A percentile compares a stretch with the other conserved stretches of the same genome.
Evolutionary conservation across 2,113 vertebrate genomes (phyloP).

Genomic region (Podocnemis expansa): DNA sequence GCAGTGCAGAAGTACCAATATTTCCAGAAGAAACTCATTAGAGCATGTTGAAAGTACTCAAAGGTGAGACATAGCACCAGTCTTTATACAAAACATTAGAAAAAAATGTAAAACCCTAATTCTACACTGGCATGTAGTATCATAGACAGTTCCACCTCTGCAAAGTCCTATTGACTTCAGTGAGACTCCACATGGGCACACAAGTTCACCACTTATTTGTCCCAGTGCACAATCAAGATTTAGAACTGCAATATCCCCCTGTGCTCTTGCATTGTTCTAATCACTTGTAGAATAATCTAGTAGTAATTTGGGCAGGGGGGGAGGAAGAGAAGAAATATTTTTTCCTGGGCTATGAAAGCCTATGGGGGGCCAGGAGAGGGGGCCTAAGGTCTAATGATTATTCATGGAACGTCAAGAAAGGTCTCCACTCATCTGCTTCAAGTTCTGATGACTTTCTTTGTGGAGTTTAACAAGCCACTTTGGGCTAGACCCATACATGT

Average conservation of each 20-base stretch:
- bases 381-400: neutral
- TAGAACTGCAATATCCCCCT: fast-evolving
- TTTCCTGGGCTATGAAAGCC: neutral
- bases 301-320: neutral
- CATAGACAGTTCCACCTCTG: too few relatives aligned
- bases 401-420: neutral
- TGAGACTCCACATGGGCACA: fast-evolving
- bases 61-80: neutral
- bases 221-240: neutral
- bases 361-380: too few relatives aligned
- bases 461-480: neutral
- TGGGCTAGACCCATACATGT: neutral
- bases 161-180: neutral
- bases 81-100: neutral
- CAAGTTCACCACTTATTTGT: neutral
- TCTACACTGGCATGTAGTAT: fast-evolving
- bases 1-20: neutral
- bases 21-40: neutral
- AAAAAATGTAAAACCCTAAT: neutral
- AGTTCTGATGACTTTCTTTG: neutral
- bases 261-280: fast-evolving
- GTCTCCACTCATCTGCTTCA: neutral
- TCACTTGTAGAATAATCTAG: neutral
- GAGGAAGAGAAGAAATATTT: neutral
- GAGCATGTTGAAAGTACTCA: neutral